Evolutionary conservation across 2,113 vertebrate genomes (phyloP), one percentile per base, ranked within the genome.

Genomic region (Piprites chloris): DNA sequence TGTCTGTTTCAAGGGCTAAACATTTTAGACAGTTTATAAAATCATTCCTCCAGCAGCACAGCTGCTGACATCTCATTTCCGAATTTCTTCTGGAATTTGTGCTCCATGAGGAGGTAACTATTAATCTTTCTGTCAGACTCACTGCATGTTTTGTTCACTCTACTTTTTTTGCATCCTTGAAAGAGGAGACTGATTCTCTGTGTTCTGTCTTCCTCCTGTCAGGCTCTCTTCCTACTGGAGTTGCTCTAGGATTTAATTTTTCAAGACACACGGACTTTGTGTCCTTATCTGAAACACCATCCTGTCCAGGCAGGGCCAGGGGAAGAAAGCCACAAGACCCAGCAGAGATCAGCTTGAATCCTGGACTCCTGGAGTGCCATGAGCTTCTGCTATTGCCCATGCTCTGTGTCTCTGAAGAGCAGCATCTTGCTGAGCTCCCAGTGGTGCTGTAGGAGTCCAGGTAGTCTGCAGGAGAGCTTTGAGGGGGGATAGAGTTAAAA

Each of bases 41-140:
- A 74, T 90, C 32, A 62, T 90, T 93, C 39, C 20, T 88, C 32
- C 46, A 16, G n/a, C 37, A 93, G 78, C 58, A n/a, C 17, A 56
- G 84, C 68, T 1, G 4, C 68, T 97, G 96, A 89, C 91, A 81
- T 84, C 76, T 95, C 80, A 92, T 94, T 96, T 89, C 91, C 33
- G 6, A 80, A 88, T 92, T 85, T 93, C 80, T 90, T 62, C 52
- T 77, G 50, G 76, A 84, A 55, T 81, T 92, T n/a, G 47, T 71
- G 33, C 52, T 90, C 47, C 12, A 2, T 12, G 7, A 4, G 8
- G 73, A 91, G 82, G 62, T 76, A 91, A 41, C 66, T 68, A 53
- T 86, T 92, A 74, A 75, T 96, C 94, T 90, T 66, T 35, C 69
- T 89, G 72, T 93, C 86, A 88, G 37, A 71, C 42, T 56, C 16